Evolutionary conservation across 2,888 invertebrate genomes (phyloP).

Genomic region (Scrobipalpa atriplicella): DNA sequence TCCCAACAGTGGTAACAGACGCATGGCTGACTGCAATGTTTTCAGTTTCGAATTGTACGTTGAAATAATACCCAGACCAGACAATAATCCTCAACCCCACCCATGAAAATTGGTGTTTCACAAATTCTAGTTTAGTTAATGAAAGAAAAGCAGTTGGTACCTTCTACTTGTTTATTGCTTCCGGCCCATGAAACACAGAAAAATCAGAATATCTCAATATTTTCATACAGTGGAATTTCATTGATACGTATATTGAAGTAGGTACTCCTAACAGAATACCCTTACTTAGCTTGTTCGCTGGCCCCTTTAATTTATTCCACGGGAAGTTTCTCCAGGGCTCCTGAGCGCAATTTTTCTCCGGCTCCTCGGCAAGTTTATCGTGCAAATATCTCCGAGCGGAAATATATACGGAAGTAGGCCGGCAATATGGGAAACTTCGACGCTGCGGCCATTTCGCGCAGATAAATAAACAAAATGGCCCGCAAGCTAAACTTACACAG

Average conservation of each 20-base stretch:
- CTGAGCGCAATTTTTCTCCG: slow-evolving; percentile 38
- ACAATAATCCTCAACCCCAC: no score
- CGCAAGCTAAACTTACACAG: slow-evolving; percentile 17
- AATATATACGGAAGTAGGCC: slow-evolving; percentile 35
- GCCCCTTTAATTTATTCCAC: slow-evolving; percentile 53
- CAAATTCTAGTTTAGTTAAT: no score
- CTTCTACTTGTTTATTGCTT: no score
- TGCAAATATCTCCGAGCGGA: slow-evolving; percentile 49
- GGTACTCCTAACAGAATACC: slow-evolving; percentile 23
- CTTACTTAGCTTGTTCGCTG: slow-evolving; percentile 53
- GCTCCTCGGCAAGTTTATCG: slow-evolving; percentile 51
- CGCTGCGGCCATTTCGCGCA: slow-evolving; percentile 24
- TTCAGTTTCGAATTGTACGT: neutral
- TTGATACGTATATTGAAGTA: neutral
- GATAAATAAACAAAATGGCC: slow-evolving; percentile 15
- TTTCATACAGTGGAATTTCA: neutral
- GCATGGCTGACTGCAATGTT: slow-evolving; percentile 3
- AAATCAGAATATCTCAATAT: no score
- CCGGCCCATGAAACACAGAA: no score
- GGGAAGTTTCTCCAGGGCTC: slow-evolving; percentile 46
- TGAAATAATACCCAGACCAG: neutral
- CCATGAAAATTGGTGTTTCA: no score
- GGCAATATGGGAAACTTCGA: slow-evolving; percentile 43
- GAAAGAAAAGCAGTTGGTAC: no score
- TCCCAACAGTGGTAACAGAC: neutral